phyloP scores from a whole-genome alignment of 2,888 invertebrate species.

The Cinara cedri region DNA sequence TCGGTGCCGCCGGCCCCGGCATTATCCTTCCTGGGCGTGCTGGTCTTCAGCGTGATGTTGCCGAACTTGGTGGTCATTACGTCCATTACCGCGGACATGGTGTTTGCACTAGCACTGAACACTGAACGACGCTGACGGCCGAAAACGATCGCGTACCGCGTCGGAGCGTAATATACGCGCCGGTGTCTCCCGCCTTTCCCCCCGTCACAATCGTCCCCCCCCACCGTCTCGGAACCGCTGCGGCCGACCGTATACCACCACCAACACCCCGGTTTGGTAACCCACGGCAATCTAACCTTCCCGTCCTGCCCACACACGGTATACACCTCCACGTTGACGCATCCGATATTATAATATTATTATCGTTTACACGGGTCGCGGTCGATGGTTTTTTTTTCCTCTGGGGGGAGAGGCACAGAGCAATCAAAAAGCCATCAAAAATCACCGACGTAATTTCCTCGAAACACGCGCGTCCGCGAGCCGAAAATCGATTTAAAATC shows the following conservation, averaged over 20 bases:
- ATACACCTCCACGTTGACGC: too few species aligned
- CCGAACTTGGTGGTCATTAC: constrained; percentile 77
- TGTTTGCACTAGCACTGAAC: constrained; percentile 9
- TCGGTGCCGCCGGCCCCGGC: constrained; percentile 65
- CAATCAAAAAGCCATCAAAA: constrained; percentile 33
- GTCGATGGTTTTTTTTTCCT: background rate
- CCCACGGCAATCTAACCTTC: constrained; percentile 37
- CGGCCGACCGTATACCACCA: background rate
- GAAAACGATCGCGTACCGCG: background rate
- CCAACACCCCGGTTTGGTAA: too few species aligned
- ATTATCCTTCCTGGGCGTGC: constrained; percentile 22
- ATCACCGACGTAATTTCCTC: background rate
- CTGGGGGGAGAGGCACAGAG: background rate
- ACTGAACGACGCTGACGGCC: background rate
- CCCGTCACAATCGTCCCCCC: background rate
- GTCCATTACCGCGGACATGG: constrained; percentile 72
- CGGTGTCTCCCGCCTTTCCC: background rate
- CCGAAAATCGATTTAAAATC: background rate
- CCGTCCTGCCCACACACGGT: constrained; percentile 46
- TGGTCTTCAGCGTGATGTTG: constrained; percentile 58
- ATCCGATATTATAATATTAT: too few species aligned
- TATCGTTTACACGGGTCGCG: background rate
- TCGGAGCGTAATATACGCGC: background rate
- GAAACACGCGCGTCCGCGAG: background rate
- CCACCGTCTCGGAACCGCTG: background rate